These are phyloP conservation scores for Petrolisthes manimaculis DNA, from an alignment of 2,888 invertebrate genomes.

Conservation along the genomic window DNA sequence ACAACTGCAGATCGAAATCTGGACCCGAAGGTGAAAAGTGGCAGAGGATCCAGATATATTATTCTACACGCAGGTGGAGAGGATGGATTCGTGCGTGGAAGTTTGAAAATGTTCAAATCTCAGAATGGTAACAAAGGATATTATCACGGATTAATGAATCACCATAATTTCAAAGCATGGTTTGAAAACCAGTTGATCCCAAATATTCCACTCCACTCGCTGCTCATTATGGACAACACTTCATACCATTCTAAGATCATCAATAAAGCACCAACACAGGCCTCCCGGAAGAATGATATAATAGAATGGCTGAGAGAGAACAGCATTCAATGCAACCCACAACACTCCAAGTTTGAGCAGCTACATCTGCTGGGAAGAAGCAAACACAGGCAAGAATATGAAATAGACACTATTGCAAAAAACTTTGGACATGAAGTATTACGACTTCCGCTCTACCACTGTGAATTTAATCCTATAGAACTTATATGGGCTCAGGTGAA, in stretches of 20 bases:
- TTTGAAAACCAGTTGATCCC: conserved; percentile 6
- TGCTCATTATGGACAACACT: neutral
- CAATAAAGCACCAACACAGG: neutral
- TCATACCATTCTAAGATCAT: neutral
- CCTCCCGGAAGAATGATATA: neutral
- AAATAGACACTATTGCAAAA: neutral
- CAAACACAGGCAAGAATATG: neutral
- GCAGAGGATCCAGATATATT: neutral
- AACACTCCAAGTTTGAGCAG: neutral
- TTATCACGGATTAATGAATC: neutral
- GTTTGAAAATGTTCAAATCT: neutral
- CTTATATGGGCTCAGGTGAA: conserved; percentile 19
- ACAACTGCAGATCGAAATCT: no score
- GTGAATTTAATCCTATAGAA: neutral
- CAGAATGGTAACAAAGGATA: neutral
- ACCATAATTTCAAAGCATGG: neutral
- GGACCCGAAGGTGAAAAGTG: neutral
- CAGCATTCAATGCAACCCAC: neutral
- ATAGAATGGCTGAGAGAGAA: neutral
- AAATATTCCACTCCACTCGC: neutral
- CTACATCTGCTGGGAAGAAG: neutral
- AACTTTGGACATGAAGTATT: neutral
- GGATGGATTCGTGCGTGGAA: neutral
- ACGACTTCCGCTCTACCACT: neutral
- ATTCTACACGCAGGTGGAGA: neutral